Percentiles rank a stretch among this genome's conserved stretches.
Evolutionary conservation across 2,888 invertebrate genomes (phyloP).

Genomic region (Netelia inedita): DNA sequence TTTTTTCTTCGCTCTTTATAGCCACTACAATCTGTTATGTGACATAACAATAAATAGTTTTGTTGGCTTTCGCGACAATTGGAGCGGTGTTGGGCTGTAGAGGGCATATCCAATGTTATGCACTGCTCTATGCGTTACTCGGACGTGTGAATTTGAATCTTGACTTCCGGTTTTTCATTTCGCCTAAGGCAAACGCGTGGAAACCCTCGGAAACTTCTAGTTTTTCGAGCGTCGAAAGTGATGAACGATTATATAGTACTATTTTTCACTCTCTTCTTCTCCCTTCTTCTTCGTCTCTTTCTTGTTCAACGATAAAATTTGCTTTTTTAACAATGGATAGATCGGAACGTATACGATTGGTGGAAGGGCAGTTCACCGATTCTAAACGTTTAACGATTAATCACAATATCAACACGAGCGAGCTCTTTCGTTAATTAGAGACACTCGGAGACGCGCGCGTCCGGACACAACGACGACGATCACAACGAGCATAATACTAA

Average conservation of each 20-base stretch:
- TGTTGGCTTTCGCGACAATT: too few species aligned
- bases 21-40: too few species aligned
- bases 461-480: constrained; percentile 59
- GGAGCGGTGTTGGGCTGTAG: too few species aligned
- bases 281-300: not conserved
- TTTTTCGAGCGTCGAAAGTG: constrained; percentile 13
- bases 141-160: constrained; percentile 50
- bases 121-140: too few species aligned
- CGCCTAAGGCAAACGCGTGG: constrained; percentile 42
- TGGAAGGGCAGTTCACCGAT: constrained; percentile 61
- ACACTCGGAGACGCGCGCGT: constrained; percentile 50
- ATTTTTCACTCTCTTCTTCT: constrained; percentile 11
- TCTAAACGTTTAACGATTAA: constrained; percentile 61
- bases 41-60: too few species aligned
- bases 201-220: constrained; percentile 26
- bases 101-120: too few species aligned
- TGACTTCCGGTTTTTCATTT: constrained; percentile 52
- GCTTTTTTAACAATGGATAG: constrained; percentile 51
- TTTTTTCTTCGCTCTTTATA: too few species aligned
- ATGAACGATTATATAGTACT: not conserved
- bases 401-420: constrained; percentile 62
- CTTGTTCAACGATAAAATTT: constrained; percentile 19
- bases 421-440: constrained; percentile 69
- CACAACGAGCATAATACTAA: constrained; percentile 43
- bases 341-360: constrained; percentile 32